Evolutionary conservation across 2,797 vertebrate species (phyloP), one percentile per base, ranked within the genome.

Genomic region (Poeciliopsis gracilis): DNA sequence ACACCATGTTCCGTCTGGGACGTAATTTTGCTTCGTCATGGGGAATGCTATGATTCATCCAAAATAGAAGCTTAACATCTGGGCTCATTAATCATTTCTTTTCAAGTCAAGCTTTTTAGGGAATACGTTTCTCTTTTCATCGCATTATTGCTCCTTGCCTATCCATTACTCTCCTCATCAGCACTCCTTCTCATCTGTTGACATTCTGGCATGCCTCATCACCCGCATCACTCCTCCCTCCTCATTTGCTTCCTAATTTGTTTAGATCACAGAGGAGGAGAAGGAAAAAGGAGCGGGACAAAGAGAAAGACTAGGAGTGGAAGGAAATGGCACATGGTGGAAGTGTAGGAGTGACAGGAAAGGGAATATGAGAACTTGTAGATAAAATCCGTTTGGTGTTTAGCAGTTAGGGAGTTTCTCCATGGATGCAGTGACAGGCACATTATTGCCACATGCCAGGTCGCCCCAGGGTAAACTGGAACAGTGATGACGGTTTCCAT

Each of bases 21-120:
- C 77, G 73, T 84, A 45, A 86, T 93, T 91, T 83, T 88, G 90
- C 90, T 87, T 89, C 81, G 86, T 94, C 89, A 89, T 88, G 84
- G 86, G 90, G 87, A 91, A 90, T 87, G 80, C 59, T 46, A 83
- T 90, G 91, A 92, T 84, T 92, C 89, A 92, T 86, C 85, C 87
- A 84, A 86, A 92, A 49, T 87, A 89, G 80, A 93, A 88, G 78
- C 80, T 82, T 13, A 91, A 92, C 93, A 93, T 93, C 93, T 95
- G 93, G 93, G 82, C 78, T 89, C 93, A 93, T 94, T 91, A 91
- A 92, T 93, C 87, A 91, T 89, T 91, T 90, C 84, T 87, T 89
- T 88, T 91, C 84, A 92, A 83, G 88, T 90, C 53, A 76, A 66
- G n/a, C 43, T 85, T 89, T 88, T 83, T 2, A 15, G 88, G 91